Percentiles rank a stretch among this genome's conserved stretches.
Evolutionary conservation across 2,797 vertebrate genomes (phyloP).

Genomic region (Salmo trutta): DNA sequence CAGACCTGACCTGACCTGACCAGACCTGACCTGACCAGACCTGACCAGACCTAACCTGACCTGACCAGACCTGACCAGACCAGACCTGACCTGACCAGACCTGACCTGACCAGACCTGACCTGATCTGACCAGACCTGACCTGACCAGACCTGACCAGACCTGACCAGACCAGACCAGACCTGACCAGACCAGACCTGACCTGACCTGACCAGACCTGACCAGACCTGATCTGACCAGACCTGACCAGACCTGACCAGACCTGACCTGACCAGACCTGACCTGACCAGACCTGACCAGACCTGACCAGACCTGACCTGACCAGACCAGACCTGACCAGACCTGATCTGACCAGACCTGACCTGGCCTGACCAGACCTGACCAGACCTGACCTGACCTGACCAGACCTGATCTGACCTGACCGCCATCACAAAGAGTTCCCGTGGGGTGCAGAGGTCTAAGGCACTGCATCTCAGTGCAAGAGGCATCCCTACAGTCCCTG

Average conservation of each 20-base stretch:
- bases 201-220: background rate
- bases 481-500: too few relatives aligned
- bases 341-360: too few relatives aligned
- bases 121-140: background rate
- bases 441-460: too few relatives aligned
- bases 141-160: background rate
- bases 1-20: background rate
- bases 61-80: background rate
- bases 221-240: background rate
- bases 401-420: constrained; percentile 22
- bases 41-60: background rate
- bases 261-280: background rate
- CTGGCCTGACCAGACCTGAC: too few relatives aligned
- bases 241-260: background rate
- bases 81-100: background rate
- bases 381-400: too few relatives aligned
- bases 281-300: background rate
- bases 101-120: background rate
- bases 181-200: background rate
- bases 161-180: background rate
- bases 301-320: too few relatives aligned
- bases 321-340: background rate
- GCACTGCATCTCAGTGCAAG: too few relatives aligned
- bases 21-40: background rate
- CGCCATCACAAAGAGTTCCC: background rate